Evolutionary conservation across 2,797 vertebrate species (phyloP), one percentile per base, ranked within the genome.

Genomic region (Hoplostethus mediterraneus): DNA sequence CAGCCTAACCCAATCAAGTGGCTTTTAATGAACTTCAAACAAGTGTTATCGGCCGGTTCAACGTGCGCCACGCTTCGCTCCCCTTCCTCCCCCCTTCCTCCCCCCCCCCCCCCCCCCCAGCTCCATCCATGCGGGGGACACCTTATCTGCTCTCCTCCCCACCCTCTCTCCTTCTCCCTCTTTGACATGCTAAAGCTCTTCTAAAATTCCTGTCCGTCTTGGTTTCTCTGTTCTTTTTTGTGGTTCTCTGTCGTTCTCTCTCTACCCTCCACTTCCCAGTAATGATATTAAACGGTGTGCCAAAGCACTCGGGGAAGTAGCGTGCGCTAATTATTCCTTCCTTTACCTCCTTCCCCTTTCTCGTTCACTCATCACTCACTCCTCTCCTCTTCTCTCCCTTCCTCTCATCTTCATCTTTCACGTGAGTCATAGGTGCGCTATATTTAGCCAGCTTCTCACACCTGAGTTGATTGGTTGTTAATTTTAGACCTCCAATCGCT

Each of bases 21-120:
- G 90, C 94, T 89, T 94, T 95, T 95, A 97, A 96, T 96, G 94
- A 96, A 95, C 93, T 94, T 91, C 89, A 95, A 94, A 95, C 90
- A 94, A 95, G 93, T 90, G 91, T 95, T 95, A 95, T 95, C 91
- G 2, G 79, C 75, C 78, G 31, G 84, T 89, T 85, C 71, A 71
- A 79, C 74, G 72, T 87, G 80, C 54, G 77, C 78, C 60, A 75
- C 75, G 86, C 86, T 79, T 76, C 72, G 52, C 73, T 72, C 75
- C 81, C 1, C 21, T 21, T 1, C 21, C 21, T 1, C 21, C 21
- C 21, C 21, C 21, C 1, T n/a, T 21, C 21, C 1, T 1, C 21
- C 21, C 21, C 21, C 21, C 21, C 21, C 21, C 1, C 21, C 21
- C 1, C 21, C 21, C 21, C 76, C 70, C 79, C 63, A 69, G 72